A percentile compares a stretch with the other conserved stretches of the same genome.
phyloP scores from a whole-genome alignment of 2,888 invertebrate genomes.

The Cephus nigrinus region DNA sequence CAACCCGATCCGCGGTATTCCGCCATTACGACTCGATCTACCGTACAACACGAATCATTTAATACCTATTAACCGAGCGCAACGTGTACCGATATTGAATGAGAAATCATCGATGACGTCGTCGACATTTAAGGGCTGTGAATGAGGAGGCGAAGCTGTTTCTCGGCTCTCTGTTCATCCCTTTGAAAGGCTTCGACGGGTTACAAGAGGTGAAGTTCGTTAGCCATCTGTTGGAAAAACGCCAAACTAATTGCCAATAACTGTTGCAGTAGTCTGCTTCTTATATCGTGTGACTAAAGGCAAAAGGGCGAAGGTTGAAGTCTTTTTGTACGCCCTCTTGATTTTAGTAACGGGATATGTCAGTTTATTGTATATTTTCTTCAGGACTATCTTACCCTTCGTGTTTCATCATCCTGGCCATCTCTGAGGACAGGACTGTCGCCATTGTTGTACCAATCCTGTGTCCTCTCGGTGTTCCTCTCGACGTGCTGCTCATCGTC shows the following conservation, averaged over 20 bases:
- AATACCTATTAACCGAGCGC: background rate
- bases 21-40: conserved; percentile 1
- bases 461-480: conserved; percentile 27
- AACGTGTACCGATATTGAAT: background rate
- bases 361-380: background rate
- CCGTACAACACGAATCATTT: conserved; percentile 3
- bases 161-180: conserved; percentile 16
- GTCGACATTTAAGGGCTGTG: conserved; percentile 12
- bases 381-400: conserved; percentile 31
- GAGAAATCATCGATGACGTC: conserved; percentile 3
- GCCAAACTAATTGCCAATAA: background rate
- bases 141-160: conserved; percentile 29
- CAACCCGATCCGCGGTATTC: background rate
- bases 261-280: background rate
- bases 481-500: conserved; percentile 8
- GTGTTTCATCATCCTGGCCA: conserved; percentile 35
- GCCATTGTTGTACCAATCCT: conserved; percentile 38
- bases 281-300: background rate
- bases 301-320: no score
- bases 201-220: conserved; percentile 44
- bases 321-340: no score
- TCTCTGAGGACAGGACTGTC: conserved; percentile 33
- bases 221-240: conserved; percentile 37
- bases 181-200: conserved; percentile 24
- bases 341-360: no score